phyloP scores from a whole-genome alignment of 2,797 vertebrate genomes.

The Oophaga sylvatica region DNA sequence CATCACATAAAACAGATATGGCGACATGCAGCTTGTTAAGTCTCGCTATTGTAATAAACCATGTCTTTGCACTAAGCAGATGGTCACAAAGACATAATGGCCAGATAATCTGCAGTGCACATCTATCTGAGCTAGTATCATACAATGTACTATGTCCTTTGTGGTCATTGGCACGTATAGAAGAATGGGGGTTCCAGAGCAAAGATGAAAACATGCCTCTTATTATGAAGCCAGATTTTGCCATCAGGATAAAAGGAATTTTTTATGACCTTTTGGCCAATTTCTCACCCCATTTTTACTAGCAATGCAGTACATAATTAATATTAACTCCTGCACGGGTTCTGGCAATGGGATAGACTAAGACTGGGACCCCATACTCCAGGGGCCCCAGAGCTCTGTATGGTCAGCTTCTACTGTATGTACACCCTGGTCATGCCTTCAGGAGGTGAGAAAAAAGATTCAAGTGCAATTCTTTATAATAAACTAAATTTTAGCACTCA shows the following conservation, averaged over 20 bases:
- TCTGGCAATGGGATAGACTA: too few relatives aligned
- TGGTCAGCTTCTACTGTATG: too few relatives aligned
- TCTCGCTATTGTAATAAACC: background rate
- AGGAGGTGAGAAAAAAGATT: too few relatives aligned
- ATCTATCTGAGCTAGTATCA: background rate
- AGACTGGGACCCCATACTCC: too few relatives aligned
- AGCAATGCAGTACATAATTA: background rate
- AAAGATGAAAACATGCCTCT: background rate
- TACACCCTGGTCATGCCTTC: too few relatives aligned
- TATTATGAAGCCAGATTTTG: background rate
- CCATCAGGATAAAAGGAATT: too few relatives aligned
- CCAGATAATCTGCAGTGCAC: too few relatives aligned
- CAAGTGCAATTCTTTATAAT: too few relatives aligned
- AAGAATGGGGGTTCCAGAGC: too few relatives aligned
- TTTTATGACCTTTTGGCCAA: background rate
- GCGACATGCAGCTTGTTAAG: background rate
- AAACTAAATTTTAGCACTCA: too few relatives aligned
- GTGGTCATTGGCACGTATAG: background rate
- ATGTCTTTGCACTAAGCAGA: slow-evolving; percentile 8
- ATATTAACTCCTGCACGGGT: too few relatives aligned
- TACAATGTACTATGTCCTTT: background rate
- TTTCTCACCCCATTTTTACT: background rate
- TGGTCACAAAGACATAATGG: background rate
- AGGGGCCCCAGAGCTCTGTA: too few relatives aligned
- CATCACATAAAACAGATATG: background rate